Base-by-base conservation (phyloP, 2,797 vertebrate species). In the Dryobates pubescens region DNA sequence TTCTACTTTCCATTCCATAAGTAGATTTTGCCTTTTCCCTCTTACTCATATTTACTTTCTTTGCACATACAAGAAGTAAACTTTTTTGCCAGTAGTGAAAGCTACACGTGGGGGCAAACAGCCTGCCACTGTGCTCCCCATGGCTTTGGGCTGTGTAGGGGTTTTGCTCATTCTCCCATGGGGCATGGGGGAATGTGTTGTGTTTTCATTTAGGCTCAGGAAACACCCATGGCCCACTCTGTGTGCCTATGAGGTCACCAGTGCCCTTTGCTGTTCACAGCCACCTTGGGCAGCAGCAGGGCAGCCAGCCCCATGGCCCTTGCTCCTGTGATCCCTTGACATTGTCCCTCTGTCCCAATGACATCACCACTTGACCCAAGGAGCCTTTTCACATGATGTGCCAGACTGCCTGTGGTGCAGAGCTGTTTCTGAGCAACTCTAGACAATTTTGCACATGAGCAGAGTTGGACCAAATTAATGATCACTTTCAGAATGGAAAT, bases 101-200 rank as follows among this genome's bases (percentile, higher is more conserved):
- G 26, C 73, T 57, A 69, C 0, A 0, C 7, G 1, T 3, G 8
- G n/a, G 69, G 43, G 6, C 32, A n/a, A n/a, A n/a, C n/a, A n/a
- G n/a, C n/a, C n/a, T 0, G 0, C 63, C 7, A 6, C 61, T 10
- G 0, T 24, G 20, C 43, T 90, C 19, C 5, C 5, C 0, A 0
- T 59, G 47, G 1, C 1, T 38, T 73, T 2, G 5, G 64, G 13
- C 23, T 3, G 0, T 68, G 43, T 22, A 58, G 43, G 38, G 7
- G 2, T 43, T 83, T 83, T 77, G 11, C 18, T 70, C 56, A 18
- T 65, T 69, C 34, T 65, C 7, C 23, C 2, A 0, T 47, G 62
- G 17, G 13, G 2, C 2, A 0, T 56, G 20, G 7, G 23, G 29
- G 14, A 2, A 22, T 22, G 5, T 0, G 0, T 5, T 77, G 34